Evolutionary conservation across 2,888 invertebrate species (phyloP), one percentile per base, ranked within the genome.

Genomic region (Sarcophaga variegata): DNA sequence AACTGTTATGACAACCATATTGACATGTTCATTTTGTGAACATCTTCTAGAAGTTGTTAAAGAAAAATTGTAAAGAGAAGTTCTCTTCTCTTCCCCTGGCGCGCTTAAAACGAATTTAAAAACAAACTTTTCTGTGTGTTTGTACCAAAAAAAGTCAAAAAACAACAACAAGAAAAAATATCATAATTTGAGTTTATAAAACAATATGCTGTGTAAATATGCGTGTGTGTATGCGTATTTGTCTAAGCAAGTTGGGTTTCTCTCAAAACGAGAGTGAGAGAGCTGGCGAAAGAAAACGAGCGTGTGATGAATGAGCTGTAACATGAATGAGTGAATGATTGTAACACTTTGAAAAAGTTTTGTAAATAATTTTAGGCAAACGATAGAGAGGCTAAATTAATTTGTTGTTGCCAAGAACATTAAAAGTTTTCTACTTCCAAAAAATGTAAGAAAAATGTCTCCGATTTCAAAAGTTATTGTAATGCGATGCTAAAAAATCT

Each of bases 1-100:
- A 79, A 54, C 62, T 79, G 79, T 25, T 71, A 70, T 71, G 63
- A 79, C 79, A 79, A 79, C 49, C 54, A 71, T 37, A 37, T 71
- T 79, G 49, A 54, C 47, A 63, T 71, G 63, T 63, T 54, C 54
- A 54, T 54, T 54, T 37, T 37, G 10, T 37, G 37, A 54, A 54
- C 17, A 14, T 54, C 17, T 63, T 27, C n/a, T 54, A 70, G 47
- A 49, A 69, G 0, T 25, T 37, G 5, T 37, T 5, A 17, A 66
- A 66, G 45, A 0, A 54, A 14, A 37, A 37, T 37, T 37, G 37
- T 37, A 37, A 14, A 12, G 5, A 54, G 17, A 54, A 14, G 17
- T 22, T 63, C 8, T 37, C 0, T 6, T 37, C 37, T 8, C 37
- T 37, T 37, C 37, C 37, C 37, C 8, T 37, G 37, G 37, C 37